Base-by-base conservation (phyloP, 2,797 vertebrate genomes). In the Alfaro cultratus region DNA sequence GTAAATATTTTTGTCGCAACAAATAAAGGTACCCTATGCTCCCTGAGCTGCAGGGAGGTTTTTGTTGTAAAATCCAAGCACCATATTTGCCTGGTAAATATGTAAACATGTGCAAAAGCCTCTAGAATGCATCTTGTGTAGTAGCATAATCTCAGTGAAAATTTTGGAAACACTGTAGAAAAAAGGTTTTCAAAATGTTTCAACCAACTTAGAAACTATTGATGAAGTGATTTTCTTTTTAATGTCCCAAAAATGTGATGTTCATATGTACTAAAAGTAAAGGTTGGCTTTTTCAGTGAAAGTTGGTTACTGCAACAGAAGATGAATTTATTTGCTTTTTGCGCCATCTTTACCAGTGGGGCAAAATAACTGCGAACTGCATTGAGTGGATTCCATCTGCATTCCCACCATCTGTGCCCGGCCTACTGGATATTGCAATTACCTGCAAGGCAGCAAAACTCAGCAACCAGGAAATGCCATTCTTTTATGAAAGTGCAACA, bases 401-500 rank as follows among this genome's bases (percentile, higher is more conserved):
- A 55, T 82, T 81, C 51, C 71, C 36, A 18, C 53, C 76, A 46
- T 80, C 16, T 77, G 7, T 49, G 34, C 60, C 7, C 29, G 49
- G 77, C 72, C 80, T 83, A 57, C 45, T 70, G 46, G 74, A 85
- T 76, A 71, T 43, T 73, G 23, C 60, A 31, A 80, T 83, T 85
- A 90, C 86, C 88, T 89, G 87, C 9, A 57, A 80, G 82, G 55
- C 2, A 9, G 47, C 62, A 62, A 71, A 45, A 36, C 51, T 79
- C 74, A 68, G 3, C 60, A 51, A 78, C 10, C 78, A 88, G 89
- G 86, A 91, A 88, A 92, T 87, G 46, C 83, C 87, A 84, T 75
- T 86, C 62, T 57, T 86, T 53, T 60, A 74, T 74, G 77, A 80
- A 75, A 78, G 51, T 72, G 74, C 67, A 81, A 73, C 18, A 74